Conservation (phyloP, 1,140 invertebrate species). For the Spodoptera litura region DNA sequence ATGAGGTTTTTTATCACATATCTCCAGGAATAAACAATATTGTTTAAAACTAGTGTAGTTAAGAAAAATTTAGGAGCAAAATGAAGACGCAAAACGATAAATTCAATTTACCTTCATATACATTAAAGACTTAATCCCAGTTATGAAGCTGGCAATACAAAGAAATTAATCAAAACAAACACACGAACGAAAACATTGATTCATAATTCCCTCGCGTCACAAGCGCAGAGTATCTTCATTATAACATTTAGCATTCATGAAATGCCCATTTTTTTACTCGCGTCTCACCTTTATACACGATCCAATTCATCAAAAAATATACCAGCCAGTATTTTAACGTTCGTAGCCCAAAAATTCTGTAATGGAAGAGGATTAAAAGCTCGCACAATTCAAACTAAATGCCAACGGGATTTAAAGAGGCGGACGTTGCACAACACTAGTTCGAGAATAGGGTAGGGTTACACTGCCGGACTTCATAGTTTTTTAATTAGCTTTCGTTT, state of each 20-base stretch:
- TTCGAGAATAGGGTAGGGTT: neutral
- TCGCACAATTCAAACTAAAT: conserved; percentile 54
- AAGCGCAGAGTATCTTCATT: conserved; percentile 18
- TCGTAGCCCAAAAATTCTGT: conserved; percentile 25
- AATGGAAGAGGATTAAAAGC: conserved; percentile 51
- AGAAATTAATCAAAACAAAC: conserved; percentile 2
- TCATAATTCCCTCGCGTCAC: neutral
- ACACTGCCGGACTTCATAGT: neutral
- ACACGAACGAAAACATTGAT: neutral
- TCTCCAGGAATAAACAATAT: too few relatives aligned
- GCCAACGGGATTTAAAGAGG: conserved; percentile 47
- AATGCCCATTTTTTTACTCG: conserved; percentile 12
- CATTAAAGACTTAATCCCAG: too few relatives aligned
- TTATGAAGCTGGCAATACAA: neutral
- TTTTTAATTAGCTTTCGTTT: neutral
- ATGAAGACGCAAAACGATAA: too few relatives aligned
- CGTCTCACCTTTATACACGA: conserved; percentile 24
- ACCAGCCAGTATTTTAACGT: conserved; percentile 1
- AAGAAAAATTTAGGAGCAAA: too few relatives aligned
- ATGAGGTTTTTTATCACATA: too few relatives aligned
- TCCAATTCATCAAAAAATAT: conserved; percentile 28
- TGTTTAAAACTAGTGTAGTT: too few relatives aligned
- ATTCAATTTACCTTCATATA: too few relatives aligned
- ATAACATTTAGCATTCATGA: conserved; percentile 29
- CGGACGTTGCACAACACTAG: conserved; percentile 11